phyloP scores from a whole-genome alignment of 2,888 invertebrate species.

The Papilio demoleus region DNA sequence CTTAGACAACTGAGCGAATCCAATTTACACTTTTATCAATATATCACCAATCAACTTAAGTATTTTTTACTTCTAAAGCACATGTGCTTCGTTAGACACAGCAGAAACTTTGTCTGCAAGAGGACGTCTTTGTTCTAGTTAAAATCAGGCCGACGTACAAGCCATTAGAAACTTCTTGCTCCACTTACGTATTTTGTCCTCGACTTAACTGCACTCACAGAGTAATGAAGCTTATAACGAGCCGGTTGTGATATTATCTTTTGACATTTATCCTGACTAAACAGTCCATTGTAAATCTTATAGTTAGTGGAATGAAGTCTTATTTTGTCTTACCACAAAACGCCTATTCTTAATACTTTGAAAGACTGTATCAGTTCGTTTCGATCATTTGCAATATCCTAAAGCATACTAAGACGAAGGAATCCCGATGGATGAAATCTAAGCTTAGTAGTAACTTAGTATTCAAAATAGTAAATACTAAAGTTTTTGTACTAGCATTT shows the following conservation, averaged over 20 bases:
- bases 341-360: neutral
- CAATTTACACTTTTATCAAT: neutral
- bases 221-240: slow-evolving; percentile 24
- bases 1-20: too few relatives aligned
- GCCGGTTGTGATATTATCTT: slow-evolving; percentile 20
- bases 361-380: neutral
- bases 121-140: slow-evolving; percentile 32
- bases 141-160: slow-evolving; percentile 15
- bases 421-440: neutral
- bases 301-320: neutral
- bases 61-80: neutral
- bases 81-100: neutral
- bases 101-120: slow-evolving; percentile 30
- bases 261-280: neutral
- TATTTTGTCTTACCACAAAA: neutral
- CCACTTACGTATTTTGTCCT: slow-evolving; percentile 29
- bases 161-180: slow-evolving; percentile 31
- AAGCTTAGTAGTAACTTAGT: too few relatives aligned
- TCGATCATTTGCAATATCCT: neutral
- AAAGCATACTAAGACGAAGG: neutral
- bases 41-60: neutral
- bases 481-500: neutral
- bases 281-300: neutral
- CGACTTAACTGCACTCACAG: slow-evolving; percentile 21
- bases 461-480: too few relatives aligned